A percentile compares a stretch with the other conserved stretches of the same genome.
phyloP scores from a whole-genome alignment of 2,113 vertebrate genomes.

The Scolopax mira region DNA sequence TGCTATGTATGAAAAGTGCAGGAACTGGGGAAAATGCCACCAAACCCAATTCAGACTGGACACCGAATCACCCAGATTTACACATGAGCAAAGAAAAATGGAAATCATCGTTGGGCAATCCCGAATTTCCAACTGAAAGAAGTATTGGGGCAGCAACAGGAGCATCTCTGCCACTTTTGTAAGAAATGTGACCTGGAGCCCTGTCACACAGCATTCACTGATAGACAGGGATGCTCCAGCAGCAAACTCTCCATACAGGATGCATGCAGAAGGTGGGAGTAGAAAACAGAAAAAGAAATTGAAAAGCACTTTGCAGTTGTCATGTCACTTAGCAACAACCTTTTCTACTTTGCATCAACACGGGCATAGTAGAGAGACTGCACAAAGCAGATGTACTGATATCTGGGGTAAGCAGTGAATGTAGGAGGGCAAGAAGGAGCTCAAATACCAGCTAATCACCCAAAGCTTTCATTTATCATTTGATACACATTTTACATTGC shows the following conservation, averaged over 20 bases:
- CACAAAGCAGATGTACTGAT: neutral
- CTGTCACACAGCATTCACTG: neutral
- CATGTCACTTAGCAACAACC: conserved; percentile 49
- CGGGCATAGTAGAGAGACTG: neutral
- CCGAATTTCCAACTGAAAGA: neutral
- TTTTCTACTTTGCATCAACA: neutral
- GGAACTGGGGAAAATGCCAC: neutral
- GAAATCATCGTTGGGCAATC: neutral
- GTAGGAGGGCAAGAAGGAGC: neutral
- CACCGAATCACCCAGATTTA: neutral
- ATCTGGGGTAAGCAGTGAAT: neutral
- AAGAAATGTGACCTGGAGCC: neutral
- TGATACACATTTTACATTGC: fast-evolving
- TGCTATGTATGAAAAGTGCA: neutral
- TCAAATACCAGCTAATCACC: neutral
- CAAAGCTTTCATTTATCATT: neutral
- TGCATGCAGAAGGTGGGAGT: conserved; percentile 49
- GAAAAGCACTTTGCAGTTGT: conserved; percentile 50
- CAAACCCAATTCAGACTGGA: neutral
- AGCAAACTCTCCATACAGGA: neutral
- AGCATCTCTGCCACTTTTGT: neutral
- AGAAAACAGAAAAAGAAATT: conserved; percentile 41
- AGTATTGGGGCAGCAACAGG: neutral
- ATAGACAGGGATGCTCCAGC: neutral
- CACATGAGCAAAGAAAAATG: fast-evolving